Base-by-base conservation (phyloP, 2,888 invertebrate genomes). In the Steinernema carpocapsae region DNA sequence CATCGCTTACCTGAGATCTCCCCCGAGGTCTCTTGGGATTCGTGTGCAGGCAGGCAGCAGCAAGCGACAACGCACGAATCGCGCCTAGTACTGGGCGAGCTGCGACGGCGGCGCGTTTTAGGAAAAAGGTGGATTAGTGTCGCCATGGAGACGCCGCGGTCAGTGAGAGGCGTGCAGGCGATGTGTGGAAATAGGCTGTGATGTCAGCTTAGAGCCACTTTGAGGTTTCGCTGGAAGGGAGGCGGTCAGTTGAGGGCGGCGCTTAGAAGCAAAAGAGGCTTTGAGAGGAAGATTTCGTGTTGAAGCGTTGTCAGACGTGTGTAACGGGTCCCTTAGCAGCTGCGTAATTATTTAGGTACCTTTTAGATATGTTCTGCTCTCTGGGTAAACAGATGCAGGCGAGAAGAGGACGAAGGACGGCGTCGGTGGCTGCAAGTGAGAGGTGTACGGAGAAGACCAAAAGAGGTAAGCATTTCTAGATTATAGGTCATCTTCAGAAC, bases 341-440 rank as follows among this genome's bases (percentile, higher is more conserved):
- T 37, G 4, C 3, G 37, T 37, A 6, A 37, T 10, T 37, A 37
- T 6, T 37, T 37, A 10, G 37, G 37, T 17, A 2, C 32, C 26
- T 64, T 64, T 64, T 17, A 64, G 64, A 17, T 17, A 64, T 64
- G 64, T 64, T 64, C 64, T 64, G 64, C 37, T 64, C 64, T 4
- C 22, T 64, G 17, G 64, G 64, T 10, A 64, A 64, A 29, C 22
- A 64, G 26, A 26, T 26, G 22, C 29, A 64, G 24, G 19, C 52
- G 29, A 26, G 64, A 12, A 4, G 64, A 12, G 64, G 64, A 32
- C 64, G 64, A 10, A 22, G 64, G 10, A 64, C 64, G 32, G 64
- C 64, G 4, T 64, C 64, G 7, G 64, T 64, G 1, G 64, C 64
- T 19, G 64, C 64, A 7, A 7, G 29, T 17, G 64, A 64, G 17